A percentile compares a stretch with the other conserved stretches of the same genome.
These are phyloP conservation scores for Dynastes tityus DNA, from an alignment of 2,888 invertebrate genomes.

Conservation along the genomic window DNA sequence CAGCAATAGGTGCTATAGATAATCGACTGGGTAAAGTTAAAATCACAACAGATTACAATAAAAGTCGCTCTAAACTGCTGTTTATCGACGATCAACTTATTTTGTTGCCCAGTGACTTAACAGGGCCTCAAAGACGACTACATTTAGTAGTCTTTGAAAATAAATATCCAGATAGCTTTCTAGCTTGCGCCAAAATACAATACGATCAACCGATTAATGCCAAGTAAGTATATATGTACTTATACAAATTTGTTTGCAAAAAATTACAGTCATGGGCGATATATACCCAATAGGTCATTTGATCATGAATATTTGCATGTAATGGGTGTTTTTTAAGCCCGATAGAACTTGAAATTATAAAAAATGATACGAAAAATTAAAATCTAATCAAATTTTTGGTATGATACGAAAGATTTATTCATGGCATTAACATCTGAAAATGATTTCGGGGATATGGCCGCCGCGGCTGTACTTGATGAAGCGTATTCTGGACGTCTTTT, in stretches of 20 bases:
- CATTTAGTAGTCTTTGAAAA: conserved; percentile 89
- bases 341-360: too few relatives aligned
- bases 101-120: conserved; percentile 81
- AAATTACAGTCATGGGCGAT: neutral
- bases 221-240: conserved; percentile 75
- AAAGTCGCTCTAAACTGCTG: conserved; percentile 73
- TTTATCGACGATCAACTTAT: conserved; percentile 82
- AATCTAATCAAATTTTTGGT: too few relatives aligned
- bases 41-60: conserved; percentile 78
- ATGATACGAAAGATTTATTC: too few relatives aligned
- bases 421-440: too few relatives aligned
- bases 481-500: too few relatives aligned
- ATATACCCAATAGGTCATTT: too few relatives aligned
- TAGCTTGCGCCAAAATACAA: conserved; percentile 88
- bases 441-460: too few relatives aligned
- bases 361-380: too few relatives aligned
- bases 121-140: conserved; percentile 82
- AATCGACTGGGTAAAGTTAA: conserved; percentile 83
- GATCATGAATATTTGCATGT: too few relatives aligned
- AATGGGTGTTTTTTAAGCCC: too few relatives aligned
- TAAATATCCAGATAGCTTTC: conserved; percentile 81
- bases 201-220: conserved; percentile 77
- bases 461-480: too few relatives aligned
- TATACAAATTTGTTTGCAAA: too few relatives aligned
- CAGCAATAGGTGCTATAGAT: conserved; percentile 87